Conservation (phyloP, 1,140 invertebrate species). For the Drosophila rhopaloa region DNA sequence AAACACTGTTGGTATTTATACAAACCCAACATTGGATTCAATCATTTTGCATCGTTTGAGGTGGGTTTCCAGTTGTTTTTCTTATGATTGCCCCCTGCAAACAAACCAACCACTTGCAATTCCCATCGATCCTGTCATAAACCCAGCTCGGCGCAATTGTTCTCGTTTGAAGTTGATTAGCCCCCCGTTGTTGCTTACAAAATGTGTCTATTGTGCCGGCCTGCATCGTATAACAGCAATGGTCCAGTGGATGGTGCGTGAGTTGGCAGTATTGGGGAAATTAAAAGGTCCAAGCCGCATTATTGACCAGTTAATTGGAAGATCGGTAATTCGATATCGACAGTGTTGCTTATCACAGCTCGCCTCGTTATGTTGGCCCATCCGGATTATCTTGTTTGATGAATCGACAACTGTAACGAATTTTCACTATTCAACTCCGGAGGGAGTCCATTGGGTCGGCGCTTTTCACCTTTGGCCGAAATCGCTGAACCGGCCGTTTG, state of each 20-base stretch:
- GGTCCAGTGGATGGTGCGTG: slow-evolving; percentile 40
- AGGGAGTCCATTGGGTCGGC: slow-evolving; percentile 13
- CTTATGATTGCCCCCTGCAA: slow-evolving; percentile 11
- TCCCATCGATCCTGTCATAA: slow-evolving; percentile 56
- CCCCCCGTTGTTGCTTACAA: slow-evolving; percentile 78
- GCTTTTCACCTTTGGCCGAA: slow-evolving; percentile 35
- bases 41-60: slow-evolving; percentile 35
- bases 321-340: slow-evolving; percentile 76
- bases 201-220: slow-evolving; percentile 72
- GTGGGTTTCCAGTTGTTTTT: slow-evolving; percentile 7
- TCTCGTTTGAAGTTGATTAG: slow-evolving; percentile 76
- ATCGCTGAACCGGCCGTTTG: slow-evolving; percentile 36
- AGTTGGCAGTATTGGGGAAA: slow-evolving; percentile 74
- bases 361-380: slow-evolving; percentile 28
- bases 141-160: slow-evolving; percentile 52
- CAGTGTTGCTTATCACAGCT: slow-evolving; percentile 77
- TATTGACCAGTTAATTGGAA: slow-evolving; percentile 81
- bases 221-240: slow-evolving; percentile 23
- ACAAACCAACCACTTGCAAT: slow-evolving; percentile 29
- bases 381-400: slow-evolving; percentile 79
- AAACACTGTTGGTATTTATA: neutral
- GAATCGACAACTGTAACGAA: slow-evolving; percentile 81
- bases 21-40: slow-evolving; percentile 23
- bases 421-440: slow-evolving; percentile 45
- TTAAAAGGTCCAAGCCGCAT: slow-evolving; percentile 75